Conservation (phyloP, 2,113 vertebrate species). For the Chionis minor region DNA sequence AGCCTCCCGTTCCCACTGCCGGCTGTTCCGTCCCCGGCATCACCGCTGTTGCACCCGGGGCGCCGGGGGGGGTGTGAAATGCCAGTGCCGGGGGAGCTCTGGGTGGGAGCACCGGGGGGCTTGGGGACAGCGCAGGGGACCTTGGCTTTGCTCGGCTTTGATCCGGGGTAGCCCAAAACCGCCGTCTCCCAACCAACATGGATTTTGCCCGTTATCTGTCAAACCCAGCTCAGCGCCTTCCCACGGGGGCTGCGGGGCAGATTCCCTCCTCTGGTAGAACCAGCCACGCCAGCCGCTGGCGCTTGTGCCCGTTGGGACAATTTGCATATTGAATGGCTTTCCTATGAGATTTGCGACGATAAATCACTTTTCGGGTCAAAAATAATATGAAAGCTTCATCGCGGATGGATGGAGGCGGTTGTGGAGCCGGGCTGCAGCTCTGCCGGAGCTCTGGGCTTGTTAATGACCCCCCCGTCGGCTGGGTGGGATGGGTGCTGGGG, state of each 20-base stretch:
- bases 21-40: background rate
- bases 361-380: background rate
- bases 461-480: background rate
- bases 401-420: background rate
- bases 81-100: too few species aligned
- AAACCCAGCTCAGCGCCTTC: background rate
- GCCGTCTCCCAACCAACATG: rapidly evolving
- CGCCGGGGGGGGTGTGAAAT: background rate
- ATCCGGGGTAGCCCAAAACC: rapidly evolving
- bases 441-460: background rate
- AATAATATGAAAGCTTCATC: background rate
- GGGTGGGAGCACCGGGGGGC: background rate
- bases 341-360: background rate
- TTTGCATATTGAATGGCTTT: background rate
- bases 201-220: background rate
- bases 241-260: background rate
- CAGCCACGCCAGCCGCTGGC: background rate
- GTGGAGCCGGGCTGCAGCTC: background rate
- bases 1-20: rapidly evolving
- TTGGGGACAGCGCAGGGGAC: rapidly evolving
- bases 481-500: background rate
- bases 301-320: background rate
- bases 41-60: background rate
- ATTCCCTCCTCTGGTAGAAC: background rate
- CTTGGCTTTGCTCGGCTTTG: rapidly evolving